phyloP scores from a whole-genome alignment of 1,140 invertebrate species.

The Sarcophaga peregrina region DNA sequence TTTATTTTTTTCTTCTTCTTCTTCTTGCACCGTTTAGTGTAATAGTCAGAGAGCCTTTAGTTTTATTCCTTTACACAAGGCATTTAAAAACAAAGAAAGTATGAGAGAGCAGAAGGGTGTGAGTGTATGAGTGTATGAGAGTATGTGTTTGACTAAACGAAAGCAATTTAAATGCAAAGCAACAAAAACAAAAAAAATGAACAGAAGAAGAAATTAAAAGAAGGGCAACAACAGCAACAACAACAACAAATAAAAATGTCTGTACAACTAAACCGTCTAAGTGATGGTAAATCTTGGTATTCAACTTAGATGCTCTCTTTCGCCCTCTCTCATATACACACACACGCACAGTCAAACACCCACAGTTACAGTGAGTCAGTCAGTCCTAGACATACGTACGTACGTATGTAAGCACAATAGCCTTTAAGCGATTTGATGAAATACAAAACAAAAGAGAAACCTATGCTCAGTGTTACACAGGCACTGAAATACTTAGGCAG shows the following conservation, averaged over 20 bases:
- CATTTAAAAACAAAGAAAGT: background rate
- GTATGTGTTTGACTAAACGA: conserved; percentile 31
- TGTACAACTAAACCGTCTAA: background rate
- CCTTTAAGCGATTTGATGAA: conserved; percentile 15
- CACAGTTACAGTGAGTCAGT: no score
- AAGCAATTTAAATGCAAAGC: conserved; percentile 12
- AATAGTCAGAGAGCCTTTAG: background rate
- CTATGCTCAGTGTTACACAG: background rate
- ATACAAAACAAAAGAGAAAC: background rate
- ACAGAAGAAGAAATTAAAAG: background rate
- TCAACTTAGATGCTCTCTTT: background rate
- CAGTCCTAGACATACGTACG: no score
- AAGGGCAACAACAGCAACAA: background rate
- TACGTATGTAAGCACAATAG: no score
- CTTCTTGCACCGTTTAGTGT: background rate
- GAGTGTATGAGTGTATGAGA: no score
- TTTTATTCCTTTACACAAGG: background rate
- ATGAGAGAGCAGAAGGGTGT: no score
- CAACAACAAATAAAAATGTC: background rate
- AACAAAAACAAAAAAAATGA: conserved; percentile 2
- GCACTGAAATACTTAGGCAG: background rate
- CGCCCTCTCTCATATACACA: background rate
- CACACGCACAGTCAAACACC: background rate
- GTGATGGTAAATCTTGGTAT: conserved; percentile 11
- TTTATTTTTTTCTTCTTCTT: no score